phyloP scores from a whole-genome alignment of 2,888 invertebrate genomes.

The Hololepta plana region DNA sequence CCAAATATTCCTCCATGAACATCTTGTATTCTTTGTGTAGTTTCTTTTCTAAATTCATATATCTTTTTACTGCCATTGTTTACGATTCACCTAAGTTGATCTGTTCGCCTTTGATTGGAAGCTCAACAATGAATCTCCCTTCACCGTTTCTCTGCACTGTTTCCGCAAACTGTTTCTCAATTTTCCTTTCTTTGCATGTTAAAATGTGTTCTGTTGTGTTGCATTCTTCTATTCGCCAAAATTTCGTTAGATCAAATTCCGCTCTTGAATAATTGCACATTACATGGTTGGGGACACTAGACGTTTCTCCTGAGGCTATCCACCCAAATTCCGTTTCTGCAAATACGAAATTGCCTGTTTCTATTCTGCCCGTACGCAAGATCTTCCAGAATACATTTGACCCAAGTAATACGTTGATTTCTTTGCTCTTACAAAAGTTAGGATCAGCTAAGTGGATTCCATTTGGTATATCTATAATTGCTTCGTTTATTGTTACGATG shows the following conservation, averaged over 20 bases:
- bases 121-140: conserved; percentile 2
- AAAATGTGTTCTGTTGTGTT: not conserved
- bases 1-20: conserved; percentile 2
- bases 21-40: not conserved
- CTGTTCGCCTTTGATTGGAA: conserved; percentile 2
- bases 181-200: conserved; percentile 1
- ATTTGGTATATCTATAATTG: no score
- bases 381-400: conserved; percentile 3
- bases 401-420: conserved; percentile 1
- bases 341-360: not conserved
- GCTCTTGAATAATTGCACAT: no score
- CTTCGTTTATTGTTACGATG: no score
- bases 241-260: conserved; percentile 1
- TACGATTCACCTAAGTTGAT: conserved; percentile 2
- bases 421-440: not conserved
- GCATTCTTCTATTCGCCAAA: conserved; percentile 4
- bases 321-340: conserved; percentile 3
- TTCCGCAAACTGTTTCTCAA: conserved; percentile 2
- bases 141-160: conserved; percentile 2
- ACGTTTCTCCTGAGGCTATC: not conserved
- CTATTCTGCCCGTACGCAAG: conserved; percentile 2
- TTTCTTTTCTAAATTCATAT: conserved; percentile 1
- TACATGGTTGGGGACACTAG: not conserved
- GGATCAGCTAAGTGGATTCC: conserved; percentile 5
- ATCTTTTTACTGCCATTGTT: not conserved